phyloP scores from a whole-genome alignment of 2,888 invertebrate genomes.

The Ypsolopha scabrella region DNA sequence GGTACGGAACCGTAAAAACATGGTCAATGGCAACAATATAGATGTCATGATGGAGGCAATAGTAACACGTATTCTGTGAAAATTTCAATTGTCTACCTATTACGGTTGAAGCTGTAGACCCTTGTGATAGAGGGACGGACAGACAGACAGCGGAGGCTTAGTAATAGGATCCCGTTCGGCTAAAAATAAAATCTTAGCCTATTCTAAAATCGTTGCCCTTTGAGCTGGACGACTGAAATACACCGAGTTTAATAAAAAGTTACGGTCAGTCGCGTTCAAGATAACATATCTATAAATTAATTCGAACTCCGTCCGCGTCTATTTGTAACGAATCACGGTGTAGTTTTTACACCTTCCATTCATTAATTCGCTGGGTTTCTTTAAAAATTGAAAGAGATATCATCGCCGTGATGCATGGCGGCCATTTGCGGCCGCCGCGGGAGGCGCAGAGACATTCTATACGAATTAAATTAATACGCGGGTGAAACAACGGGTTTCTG shows the following conservation, averaged over 20 bases:
- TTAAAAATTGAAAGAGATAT: conserved; percentile 67
- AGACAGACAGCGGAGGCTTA: too few species aligned
- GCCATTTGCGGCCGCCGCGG: conserved; percentile 62
- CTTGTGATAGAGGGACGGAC: too few species aligned
- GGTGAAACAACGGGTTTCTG: conserved; percentile 65
- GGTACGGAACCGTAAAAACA: too few species aligned
- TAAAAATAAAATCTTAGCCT: too few species aligned
- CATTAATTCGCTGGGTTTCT: conserved; percentile 55
- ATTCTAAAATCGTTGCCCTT: too few species aligned
- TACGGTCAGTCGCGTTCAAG: not conserved
- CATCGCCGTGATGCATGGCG: conserved; percentile 64
- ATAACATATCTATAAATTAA: not conserved
- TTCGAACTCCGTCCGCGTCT: not conserved
- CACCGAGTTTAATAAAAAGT: not conserved
- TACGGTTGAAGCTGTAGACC: too few species aligned
- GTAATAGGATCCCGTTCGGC: too few species aligned
- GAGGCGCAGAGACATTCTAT: conserved; percentile 56
- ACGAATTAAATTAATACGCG: conserved; percentile 64
- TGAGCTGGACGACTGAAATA: too few species aligned
- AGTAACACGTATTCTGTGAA: too few species aligned
- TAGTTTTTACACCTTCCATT: conserved; percentile 37
- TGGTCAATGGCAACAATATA: too few species aligned
- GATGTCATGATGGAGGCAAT: too few species aligned
- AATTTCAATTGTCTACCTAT: too few species aligned
- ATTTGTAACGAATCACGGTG: conserved; percentile 29